Evolutionary conservation across 2,888 invertebrate genomes (phyloP).

Genomic region (Spialia ferax): DNA sequence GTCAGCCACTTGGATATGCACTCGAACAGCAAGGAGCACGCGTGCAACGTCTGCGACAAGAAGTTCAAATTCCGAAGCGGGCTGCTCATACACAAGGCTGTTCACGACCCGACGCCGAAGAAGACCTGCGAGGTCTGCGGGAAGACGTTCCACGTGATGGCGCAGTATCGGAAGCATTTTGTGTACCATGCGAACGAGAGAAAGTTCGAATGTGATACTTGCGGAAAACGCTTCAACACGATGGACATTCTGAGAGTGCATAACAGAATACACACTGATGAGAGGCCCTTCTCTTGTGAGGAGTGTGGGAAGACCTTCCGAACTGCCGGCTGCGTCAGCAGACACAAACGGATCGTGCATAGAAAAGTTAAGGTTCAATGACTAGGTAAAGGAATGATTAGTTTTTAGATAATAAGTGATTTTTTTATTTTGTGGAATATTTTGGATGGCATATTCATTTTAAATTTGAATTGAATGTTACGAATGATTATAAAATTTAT

Average conservation of each 20-base stretch:
- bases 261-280: constrained; percentile 79
- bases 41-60: constrained; percentile 79
- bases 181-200: constrained; percentile 84
- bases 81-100: constrained; percentile 73
- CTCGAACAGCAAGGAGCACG: constrained; percentile 68
- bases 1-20: constrained; percentile 77
- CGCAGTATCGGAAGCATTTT: constrained; percentile 81
- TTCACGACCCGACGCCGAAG: constrained; percentile 77
- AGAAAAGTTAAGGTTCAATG: constrained; percentile 48
- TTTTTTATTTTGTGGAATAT: constrained; percentile 17
- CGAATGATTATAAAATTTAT: background rate
- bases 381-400: constrained; percentile 32
- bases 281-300: constrained; percentile 75
- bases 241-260: constrained; percentile 82
- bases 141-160: constrained; percentile 81
- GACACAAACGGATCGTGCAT: constrained; percentile 79
- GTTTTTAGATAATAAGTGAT: background rate
- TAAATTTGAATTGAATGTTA: constrained; percentile 18
- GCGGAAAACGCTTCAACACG: constrained; percentile 84
- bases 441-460: constrained; percentile 20
- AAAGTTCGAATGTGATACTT: constrained; percentile 81
- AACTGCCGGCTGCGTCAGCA: constrained; percentile 79
- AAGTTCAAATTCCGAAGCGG: constrained; percentile 82
- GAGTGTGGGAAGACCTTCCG: constrained; percentile 82
- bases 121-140: constrained; percentile 84